phyloP scores from a whole-genome alignment of 1,140 invertebrate genomes.

The Conus betulinus region DNA sequence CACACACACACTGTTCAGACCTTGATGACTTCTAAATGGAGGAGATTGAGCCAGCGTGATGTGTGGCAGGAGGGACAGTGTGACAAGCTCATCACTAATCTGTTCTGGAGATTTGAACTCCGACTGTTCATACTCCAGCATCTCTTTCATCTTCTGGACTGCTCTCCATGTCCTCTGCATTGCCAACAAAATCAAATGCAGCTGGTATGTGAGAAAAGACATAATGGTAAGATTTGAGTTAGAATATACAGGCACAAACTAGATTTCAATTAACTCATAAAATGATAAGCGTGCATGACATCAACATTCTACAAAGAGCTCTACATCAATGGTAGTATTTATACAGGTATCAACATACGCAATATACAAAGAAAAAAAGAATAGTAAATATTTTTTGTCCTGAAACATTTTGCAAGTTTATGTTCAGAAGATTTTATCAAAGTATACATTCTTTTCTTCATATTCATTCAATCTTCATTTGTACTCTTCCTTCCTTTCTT shows the following conservation, averaged over 20 bases:
- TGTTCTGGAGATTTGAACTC: conserved; percentile 87
- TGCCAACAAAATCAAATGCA: background rate
- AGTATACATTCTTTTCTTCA: background rate
- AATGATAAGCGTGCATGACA: no score
- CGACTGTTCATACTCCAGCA: conserved; percentile 72
- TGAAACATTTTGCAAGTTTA: no score
- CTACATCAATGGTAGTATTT: no score
- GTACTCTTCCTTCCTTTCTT: no score
- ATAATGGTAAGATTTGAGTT: background rate
- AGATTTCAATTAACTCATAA: no score
- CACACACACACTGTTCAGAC: background rate
- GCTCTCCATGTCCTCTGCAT: conserved; percentile 19
- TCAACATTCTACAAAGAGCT: no score
- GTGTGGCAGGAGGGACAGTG: conserved; percentile 89
- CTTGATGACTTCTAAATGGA: conserved; percentile 90
- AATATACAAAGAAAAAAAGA: no score
- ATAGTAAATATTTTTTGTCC: no score
- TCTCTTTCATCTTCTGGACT: conserved; percentile 62
- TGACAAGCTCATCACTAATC: conserved; percentile 88
- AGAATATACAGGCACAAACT: no score
- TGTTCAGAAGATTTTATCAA: no score
- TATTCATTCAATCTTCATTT: conserved; percentile 44
- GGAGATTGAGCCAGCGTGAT: conserved; percentile 94
- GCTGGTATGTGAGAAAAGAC: background rate
- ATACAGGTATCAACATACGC: no score